Conservation (phyloP, 1,140 invertebrate species). For the roundworm (Caenorhabditis elegans) region DNA sequence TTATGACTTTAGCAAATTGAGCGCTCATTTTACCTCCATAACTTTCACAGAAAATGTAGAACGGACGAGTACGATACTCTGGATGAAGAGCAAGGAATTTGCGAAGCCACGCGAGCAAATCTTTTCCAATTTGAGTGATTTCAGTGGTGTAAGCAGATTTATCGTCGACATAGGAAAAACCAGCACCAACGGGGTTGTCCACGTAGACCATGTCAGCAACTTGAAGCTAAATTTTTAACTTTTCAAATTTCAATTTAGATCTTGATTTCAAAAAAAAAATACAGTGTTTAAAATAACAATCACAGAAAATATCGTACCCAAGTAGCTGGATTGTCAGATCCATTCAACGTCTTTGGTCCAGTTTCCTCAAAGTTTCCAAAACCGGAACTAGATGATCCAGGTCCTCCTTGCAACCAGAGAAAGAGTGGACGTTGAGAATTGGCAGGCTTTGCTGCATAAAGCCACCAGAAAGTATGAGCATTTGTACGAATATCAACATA, state of each 20-base stretch:
- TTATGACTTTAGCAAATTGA: slow-evolving; percentile 73
- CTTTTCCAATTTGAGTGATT: slow-evolving; percentile 77
- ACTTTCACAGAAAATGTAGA: slow-evolving; percentile 80
- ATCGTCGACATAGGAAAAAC: slow-evolving; percentile 79
- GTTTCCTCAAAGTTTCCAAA: slow-evolving; percentile 79
- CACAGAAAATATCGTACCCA: slow-evolving; percentile 46
- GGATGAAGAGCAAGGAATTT: slow-evolving; percentile 71
- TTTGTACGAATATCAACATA: slow-evolving; percentile 74
- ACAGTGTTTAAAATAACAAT: not conserved
- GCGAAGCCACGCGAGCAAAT: slow-evolving; percentile 76
- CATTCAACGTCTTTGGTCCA: slow-evolving; percentile 70
- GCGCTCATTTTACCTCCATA: slow-evolving; percentile 87
- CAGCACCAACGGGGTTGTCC: slow-evolving; percentile 85
- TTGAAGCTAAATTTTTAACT: slow-evolving; percentile 60
- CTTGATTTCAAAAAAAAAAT: too few relatives aligned
- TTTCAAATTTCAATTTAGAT: not conserved
- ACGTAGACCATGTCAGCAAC: slow-evolving; percentile 79
- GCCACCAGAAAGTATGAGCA: slow-evolving; percentile 81
- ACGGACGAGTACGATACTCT: slow-evolving; percentile 71
- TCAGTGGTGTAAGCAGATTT: slow-evolving; percentile 71
- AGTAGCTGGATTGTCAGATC: slow-evolving; percentile 45
- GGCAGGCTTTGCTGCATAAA: slow-evolving; percentile 73
- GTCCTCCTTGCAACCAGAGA: slow-evolving; percentile 76
- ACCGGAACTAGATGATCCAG: slow-evolving; percentile 77
- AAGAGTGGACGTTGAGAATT: slow-evolving; percentile 74